Evolutionary conservation across 2,888 invertebrate genomes (phyloP).

Genomic region (Cephus spinipes): DNA sequence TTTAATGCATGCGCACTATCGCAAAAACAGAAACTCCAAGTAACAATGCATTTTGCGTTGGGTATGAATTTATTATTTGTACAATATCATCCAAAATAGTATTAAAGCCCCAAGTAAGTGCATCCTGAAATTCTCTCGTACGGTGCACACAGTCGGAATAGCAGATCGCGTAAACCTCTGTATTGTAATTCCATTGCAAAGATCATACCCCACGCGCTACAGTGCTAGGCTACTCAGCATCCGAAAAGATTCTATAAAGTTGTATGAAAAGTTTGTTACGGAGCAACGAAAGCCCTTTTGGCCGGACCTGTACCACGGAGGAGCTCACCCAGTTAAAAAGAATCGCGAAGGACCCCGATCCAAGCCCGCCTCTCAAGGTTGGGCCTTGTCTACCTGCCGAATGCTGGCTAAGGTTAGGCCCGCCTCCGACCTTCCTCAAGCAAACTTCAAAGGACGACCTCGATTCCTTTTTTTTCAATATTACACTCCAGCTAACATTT

Average conservation of each 20-base stretch:
- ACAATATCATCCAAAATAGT: constrained; percentile 26
- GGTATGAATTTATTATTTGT: constrained; percentile 23
- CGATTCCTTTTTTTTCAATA: constrained; percentile 43
- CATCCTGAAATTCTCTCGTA: background rate
- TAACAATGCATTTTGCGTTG: constrained; percentile 1
- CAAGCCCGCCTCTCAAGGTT: constrained; percentile 52
- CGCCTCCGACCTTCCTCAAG: constrained; percentile 58
- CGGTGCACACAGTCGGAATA: too few relatives aligned
- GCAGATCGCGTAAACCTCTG: too few relatives aligned
- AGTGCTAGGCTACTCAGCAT: too few relatives aligned
- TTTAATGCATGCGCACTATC: background rate
- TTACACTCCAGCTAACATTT: constrained; percentile 47
- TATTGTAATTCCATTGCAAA: too few relatives aligned
- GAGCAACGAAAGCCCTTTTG: background rate
- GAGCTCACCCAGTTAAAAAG: constrained; percentile 16
- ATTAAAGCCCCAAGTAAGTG: constrained; percentile 5
- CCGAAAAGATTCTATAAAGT: too few relatives aligned
- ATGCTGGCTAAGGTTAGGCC: constrained; percentile 43
- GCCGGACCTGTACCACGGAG: background rate
- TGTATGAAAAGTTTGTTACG: too few relatives aligned
- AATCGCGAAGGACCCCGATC: constrained; percentile 47
- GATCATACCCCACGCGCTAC: too few relatives aligned
- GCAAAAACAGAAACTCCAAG: background rate
- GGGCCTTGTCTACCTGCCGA: constrained; percentile 47
- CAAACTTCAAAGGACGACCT: constrained; percentile 49